Base-by-base conservation (phyloP, 2,888 invertebrate genomes). In the Andrena minutula region DNA sequence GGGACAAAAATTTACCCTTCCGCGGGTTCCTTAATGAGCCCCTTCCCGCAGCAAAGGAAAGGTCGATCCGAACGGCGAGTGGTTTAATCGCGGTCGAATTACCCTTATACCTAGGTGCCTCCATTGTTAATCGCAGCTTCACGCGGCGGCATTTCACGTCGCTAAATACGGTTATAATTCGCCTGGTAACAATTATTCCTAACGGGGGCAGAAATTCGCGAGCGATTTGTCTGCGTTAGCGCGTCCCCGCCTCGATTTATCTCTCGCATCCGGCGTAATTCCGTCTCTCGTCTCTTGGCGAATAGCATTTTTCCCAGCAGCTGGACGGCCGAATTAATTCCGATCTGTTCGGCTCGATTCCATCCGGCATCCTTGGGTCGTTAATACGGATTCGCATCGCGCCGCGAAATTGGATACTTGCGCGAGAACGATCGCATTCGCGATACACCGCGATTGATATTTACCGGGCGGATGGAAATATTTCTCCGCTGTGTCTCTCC, bases 171-270 rank as follows among this genome's bases (percentile, higher is more conserved):
- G 51, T 73, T 64, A 56, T 32, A 69, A 72, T 70, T 69, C 69
- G 73, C 66, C 69, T 32, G 69, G 60, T 70, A 41, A 56, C 60
- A 70, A 72, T 79, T 71, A 63, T n/a, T 70, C 53, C 66, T 26
- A 16, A 51, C 35, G 58, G 49, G 56, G 26, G 12, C 28, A 32
- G 73, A 78, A 74, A 73, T 70, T 81, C 79, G 32, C 65, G 60
- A 41, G 35, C 73, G 64, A 81, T 81, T 81, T 81, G 70, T 81
- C 73, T 20, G 53, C 64, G 74, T 65, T 73, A 61, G 26, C 70
- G 49, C 68, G 66, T 47, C 20, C 53, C 23, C 8, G 16, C 58
- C 63, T 69, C 81, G 73, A 81, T 81, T 78, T 81, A 78, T 81
- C 77, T 51, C 60, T 53, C 41, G 20, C 49, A 35, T 51, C 71